These are phyloP conservation scores for Drosophila trapezifrons DNA, from an alignment of 1,140 invertebrate species.

Conservation along the genomic window DNA sequence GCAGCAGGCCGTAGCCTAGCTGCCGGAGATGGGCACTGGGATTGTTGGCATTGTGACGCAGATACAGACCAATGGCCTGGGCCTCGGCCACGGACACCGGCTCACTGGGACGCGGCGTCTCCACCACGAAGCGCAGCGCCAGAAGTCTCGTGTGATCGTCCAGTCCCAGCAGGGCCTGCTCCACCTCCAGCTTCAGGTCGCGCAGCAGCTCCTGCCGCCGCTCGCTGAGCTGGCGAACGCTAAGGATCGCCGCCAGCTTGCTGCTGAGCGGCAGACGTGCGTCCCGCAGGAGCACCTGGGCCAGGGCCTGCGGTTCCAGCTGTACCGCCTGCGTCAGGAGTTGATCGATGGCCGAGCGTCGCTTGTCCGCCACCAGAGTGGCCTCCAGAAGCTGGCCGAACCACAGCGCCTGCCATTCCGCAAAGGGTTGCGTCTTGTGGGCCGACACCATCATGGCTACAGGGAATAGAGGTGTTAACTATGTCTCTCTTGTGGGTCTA, in stretches of 20 bases:
- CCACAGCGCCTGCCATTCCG: slow-evolving; percentile 60
- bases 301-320: slow-evolving; percentile 40
- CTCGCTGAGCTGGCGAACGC: slow-evolving; percentile 47
- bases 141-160: slow-evolving; percentile 84
- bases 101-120: slow-evolving; percentile 91
- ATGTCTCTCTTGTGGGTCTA: fast-evolving
- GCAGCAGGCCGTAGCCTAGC: slow-evolving; percentile 86
- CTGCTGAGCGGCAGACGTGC: slow-evolving; percentile 46
- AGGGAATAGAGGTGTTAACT: background rate
- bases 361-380: slow-evolving; percentile 21
- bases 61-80: slow-evolving; percentile 87
- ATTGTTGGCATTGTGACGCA: slow-evolving; percentile 89
- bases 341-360: slow-evolving; percentile 47
- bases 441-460: slow-evolving; percentile 53
- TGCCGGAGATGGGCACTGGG: slow-evolving; percentile 88
- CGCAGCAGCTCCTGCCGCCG: slow-evolving; percentile 43
- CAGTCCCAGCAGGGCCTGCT: slow-evolving; percentile 43
- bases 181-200: slow-evolving; percentile 25
- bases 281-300: slow-evolving; percentile 22
- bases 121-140: slow-evolving; percentile 89
- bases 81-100: slow-evolving; percentile 87
- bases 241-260: slow-evolving; percentile 61
- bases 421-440: slow-evolving; percentile 16
- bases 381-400: slow-evolving; percentile 34
- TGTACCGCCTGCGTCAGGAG: slow-evolving; percentile 65